Evolutionary conservation across 1,140 invertebrate species (phyloP).

Genomic region (Sinonovacula constricta): DNA sequence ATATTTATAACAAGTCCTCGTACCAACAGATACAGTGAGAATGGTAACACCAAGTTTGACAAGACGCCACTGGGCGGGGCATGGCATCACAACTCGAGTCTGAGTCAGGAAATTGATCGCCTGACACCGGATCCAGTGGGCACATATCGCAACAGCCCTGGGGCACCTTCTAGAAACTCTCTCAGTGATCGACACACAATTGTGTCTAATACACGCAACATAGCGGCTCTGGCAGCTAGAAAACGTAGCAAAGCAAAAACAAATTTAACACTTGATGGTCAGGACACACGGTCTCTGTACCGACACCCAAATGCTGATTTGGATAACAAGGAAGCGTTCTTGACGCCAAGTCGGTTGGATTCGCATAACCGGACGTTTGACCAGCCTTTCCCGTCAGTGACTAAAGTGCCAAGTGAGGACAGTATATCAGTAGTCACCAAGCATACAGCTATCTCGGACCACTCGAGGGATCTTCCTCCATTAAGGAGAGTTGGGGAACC

Average conservation of each 20-base stretch:
- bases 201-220: constrained; percentile 71
- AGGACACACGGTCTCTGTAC: constrained; percentile 58
- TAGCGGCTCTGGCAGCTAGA: constrained; percentile 74
- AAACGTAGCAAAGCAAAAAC: constrained; percentile 66
- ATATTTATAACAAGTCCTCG: too few relatives aligned
- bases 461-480: constrained; percentile 59
- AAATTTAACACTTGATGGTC: constrained; percentile 35
- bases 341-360: constrained; percentile 73
- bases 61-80: constrained; percentile 46
- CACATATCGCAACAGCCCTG: constrained; percentile 24
- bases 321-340: constrained; percentile 51
- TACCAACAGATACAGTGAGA: constrained; percentile 64
- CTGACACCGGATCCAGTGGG: constrained; percentile 11
- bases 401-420: constrained; percentile 61
- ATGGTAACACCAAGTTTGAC: constrained; percentile 39
- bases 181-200: constrained; percentile 65
- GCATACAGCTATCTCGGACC: constrained; percentile 66
- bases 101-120: constrained; percentile 46
- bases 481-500: constrained; percentile 43
- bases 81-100: constrained; percentile 56
- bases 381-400: constrained; percentile 27
- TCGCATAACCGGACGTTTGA: constrained; percentile 69
- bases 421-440: constrained; percentile 61
- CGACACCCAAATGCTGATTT: constrained; percentile 52
- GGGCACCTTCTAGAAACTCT: constrained; percentile 56